Base-by-base conservation (phyloP, 1,140 invertebrate genomes). In the Drosophila erecta region DNA sequence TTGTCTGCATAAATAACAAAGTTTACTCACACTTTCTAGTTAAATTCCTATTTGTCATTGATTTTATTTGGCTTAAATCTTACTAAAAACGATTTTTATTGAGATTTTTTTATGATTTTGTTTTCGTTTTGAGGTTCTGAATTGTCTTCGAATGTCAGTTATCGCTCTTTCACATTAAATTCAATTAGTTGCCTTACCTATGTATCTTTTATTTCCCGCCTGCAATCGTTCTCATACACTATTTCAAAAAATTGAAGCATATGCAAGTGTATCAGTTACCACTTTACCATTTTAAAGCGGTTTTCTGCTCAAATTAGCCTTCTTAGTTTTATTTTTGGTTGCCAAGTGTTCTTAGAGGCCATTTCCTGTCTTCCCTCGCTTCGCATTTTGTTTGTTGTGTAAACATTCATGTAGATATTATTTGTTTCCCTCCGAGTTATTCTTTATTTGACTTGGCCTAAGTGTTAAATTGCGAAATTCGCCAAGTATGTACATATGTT, bases 331-430 rank as follows among this genome's bases (percentile, higher is more conserved):
- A n/a, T 27, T 30, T 38, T 41, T 64, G 49, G 54, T 81, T 76
- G 74, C 74, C 69, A 81, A 84, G 53, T 62, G 70, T 51, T 66
- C 78, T 61, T 81, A 58, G 20, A 20, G 12, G 3, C 7, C 35
- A 22, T 70, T 69, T 55, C 37, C 20, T 35, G 35, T 66, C 47
- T 58, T 22, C 38, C 3, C 41, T 41, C 40, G n/a, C 22, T 12
- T 17, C 2, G 27, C 57, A 38, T 69, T 46, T 71, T 60, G 69
- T 84, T 84, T 73, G 81, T 78, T 86, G 58, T 85, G 81, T 86
- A 86, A 81, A 86, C 83, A 86, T 81, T 76, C 83, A 86, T 81
- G 72, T 30, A n/a, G 43, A 60, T 38, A 38, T 37, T 37, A 67
- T 54, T 54, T 51, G 40, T 54, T 67, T n/a, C 24, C 17, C 22